Percentiles rank a stretch among this genome's conserved stretches.
Evolutionary conservation across 2,888 invertebrate genomes (phyloP).

Genomic region (Mycalesis mineus): DNA sequence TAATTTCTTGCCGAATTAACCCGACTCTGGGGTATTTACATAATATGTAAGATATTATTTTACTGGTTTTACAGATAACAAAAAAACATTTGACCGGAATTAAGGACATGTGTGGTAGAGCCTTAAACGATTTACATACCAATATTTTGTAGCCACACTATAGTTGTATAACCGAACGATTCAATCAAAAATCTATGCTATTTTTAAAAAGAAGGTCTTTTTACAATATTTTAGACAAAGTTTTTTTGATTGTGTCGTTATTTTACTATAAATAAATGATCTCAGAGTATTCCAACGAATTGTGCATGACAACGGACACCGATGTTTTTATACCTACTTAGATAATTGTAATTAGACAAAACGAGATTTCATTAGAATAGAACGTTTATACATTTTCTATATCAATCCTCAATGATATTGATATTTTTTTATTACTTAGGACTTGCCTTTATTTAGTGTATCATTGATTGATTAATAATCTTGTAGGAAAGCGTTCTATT

Average conservation of each 20-base stretch:
- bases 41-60: no score
- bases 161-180: not conserved
- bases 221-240: not conserved
- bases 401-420: conserved; percentile 18
- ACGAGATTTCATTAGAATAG: conserved; percentile 10
- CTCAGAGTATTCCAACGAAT: not conserved
- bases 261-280: not conserved
- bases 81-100: not conserved
- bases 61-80: no score
- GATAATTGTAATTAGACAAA: conserved; percentile 14
- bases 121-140: not conserved
- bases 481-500: conserved; percentile 25
- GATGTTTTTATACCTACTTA: not conserved
- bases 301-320: conserved; percentile 3
- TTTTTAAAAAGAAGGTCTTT: not conserved
- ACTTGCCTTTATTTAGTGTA: conserved; percentile 7
- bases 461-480: conserved; percentile 13
- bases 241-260: not conserved
- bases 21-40: no score
- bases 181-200: not conserved
- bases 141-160: not conserved
- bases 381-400: conserved; percentile 22
- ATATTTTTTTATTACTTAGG: conserved; percentile 21
- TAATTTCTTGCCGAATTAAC: no score
- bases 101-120: not conserved